Conservation (phyloP, 2,888 invertebrate species). For the Rhamnusium bicolor region DNA sequence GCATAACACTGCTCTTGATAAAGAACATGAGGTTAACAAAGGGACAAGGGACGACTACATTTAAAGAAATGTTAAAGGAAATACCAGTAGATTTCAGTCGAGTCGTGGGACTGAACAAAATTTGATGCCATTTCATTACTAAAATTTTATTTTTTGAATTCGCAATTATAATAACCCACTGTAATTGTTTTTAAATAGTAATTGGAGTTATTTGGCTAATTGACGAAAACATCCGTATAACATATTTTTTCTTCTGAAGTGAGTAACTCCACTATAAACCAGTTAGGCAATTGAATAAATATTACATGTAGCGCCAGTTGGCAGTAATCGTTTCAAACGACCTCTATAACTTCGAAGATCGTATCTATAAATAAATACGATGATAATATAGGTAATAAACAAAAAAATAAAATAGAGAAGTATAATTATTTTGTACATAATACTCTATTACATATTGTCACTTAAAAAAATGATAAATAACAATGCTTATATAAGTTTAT, state of each 20-base stretch:
- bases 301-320: constrained; percentile 30
- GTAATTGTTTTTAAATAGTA: background rate
- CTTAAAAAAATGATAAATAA: background rate
- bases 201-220: background rate
- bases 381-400: background rate
- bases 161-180: background rate
- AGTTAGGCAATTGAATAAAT: constrained; percentile 27
- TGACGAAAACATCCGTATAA: constrained; percentile 10
- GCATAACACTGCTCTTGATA: too few species aligned
- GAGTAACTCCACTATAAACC: background rate
- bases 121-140: too few species aligned
- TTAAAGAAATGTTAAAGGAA: too few species aligned
- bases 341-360: constrained; percentile 5
- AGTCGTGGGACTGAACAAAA: too few species aligned
- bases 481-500: too few species aligned
- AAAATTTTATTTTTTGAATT: background rate
- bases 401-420: background rate
- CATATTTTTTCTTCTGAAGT: constrained; percentile 7
- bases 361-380: constrained; percentile 8
- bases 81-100: too few species aligned
- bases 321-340: constrained; percentile 17
- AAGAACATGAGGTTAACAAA: too few species aligned
- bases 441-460: background rate
- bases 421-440: background rate
- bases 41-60: too few species aligned